Evolutionary conservation across 1,140 invertebrate genomes (phyloP), one percentile per base, ranked within the genome.

Genomic region (Geopemphigus sp.): DNA sequence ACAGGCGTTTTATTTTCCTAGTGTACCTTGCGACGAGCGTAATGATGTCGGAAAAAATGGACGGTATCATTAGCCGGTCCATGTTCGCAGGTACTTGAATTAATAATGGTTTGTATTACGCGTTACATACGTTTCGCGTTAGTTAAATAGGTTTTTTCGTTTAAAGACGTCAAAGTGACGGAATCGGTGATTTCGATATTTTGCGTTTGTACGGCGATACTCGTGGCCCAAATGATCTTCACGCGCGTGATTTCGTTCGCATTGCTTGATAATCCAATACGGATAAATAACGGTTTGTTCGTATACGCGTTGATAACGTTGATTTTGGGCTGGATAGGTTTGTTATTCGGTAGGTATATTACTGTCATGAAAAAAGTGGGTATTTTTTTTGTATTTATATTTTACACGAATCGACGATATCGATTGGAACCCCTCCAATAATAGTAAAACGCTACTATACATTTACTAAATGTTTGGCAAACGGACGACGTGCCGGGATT

Each of bases 1-100:
- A 19, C 78, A 82, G 53, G 82, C 81, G 70, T 84, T 83, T 80
- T 83, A 83, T 76, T 80, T 83, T 8, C 82, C 82, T n/a, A 57
- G 83, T 50, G 81, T 82, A 80, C 82, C n/a, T 84, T 39, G 82
- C 83, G 22, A 82, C 82, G n/a, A 83, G 83, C 14, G 73, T 82
- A 19, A 80, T 84, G 29, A 80, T 84, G 26, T 81, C 82, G 64
- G 83, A 83, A 45, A 83, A 83, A 80, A 78, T 83, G 74, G 82
- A 83, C 32, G 83, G 83, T 24, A 82, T 82, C 22, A 29, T 84
- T 70, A 82, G 82, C 39, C 81, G 83, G 64, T 82, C 81, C 32
- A 83, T 84, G 82, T 81, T 82, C 24, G 82, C 83, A 81, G 83
- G 83, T 84, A 82, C 59, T 29, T 73, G 1, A 19, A 29, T 17